These are phyloP conservation scores for Albula glossodonta DNA, from an alignment of 2,113 vertebrate genomes.

Conservation along the genomic window DNA sequence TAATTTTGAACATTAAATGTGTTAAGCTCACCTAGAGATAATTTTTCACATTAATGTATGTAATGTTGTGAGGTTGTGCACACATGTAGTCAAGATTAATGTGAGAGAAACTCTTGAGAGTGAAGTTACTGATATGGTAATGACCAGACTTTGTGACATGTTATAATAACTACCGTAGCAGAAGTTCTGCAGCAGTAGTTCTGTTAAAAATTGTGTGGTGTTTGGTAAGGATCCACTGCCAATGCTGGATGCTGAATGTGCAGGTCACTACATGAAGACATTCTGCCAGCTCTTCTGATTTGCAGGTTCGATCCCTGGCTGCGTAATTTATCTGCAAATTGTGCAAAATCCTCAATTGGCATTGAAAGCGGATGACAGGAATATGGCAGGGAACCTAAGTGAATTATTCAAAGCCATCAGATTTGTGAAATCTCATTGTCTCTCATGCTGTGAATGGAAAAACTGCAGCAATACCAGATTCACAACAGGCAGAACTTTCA, in stretches of 20 bases:
- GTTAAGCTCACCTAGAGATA: background rate
- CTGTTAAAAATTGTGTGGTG: background rate
- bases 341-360: background rate
- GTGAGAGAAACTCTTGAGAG: background rate
- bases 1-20: background rate
- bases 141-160: too few species aligned
- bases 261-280: background rate
- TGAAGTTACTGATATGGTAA: too few species aligned
- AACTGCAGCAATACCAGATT: background rate
- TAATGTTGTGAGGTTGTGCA: background rate
- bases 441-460: background rate
- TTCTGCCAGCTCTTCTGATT: background rate
- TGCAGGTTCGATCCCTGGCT: background rate
- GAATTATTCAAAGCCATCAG: background rate
- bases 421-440: conserved; percentile 9
- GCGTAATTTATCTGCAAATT: background rate
- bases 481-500: background rate
- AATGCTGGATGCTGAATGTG: background rate
- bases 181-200: too few species aligned
- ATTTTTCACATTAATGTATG: background rate
- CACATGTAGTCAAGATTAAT: background rate
- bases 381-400: background rate
- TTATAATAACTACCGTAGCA: too few species aligned
- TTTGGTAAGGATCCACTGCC: background rate
- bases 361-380: background rate